Base-by-base conservation (phyloP, 2,797 vertebrate genomes). In the Artibeus lituratus region DNA sequence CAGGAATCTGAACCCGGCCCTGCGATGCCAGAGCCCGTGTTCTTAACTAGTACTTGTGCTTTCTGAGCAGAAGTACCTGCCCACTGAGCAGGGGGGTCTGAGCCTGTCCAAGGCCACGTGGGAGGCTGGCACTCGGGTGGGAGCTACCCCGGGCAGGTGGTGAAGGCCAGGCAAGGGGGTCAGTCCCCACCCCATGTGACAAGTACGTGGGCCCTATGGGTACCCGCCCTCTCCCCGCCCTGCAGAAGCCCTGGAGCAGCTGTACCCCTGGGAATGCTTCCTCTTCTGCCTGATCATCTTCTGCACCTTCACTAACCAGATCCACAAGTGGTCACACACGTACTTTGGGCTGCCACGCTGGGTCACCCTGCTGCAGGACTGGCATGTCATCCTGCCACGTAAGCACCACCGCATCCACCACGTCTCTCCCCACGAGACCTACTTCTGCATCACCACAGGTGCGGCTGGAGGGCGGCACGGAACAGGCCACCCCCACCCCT, bases 391-490 rank as follows among this genome's bases (percentile, higher is more conserved):
- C 98, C 98, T 99, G 55, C 99, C 99, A 0, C 98, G 99, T 84
- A 99, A 99, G 97, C 99, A 99, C 98, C 99, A 99, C 97, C 99
- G 99, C 97, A 98, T 99, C 98, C 99, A 99, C 94, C 99, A 99
- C 0, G 99, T 99, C 87, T 99, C 99, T 4, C 99, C 99, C 3
- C 99, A 99, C 0, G 99, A 99, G 98, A 99, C 99, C 0, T 99
- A 99, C 98, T 99, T 99, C 98, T 99, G 99, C 98, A 99, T 99
- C 98, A 99, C 99, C 14, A 99, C 99, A 98, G 99, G 99, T 99
- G 97, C 90, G 83, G 49, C 90, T 67, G 2, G 9, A 0, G 5
- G 35, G 12, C 3, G 18, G 86, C 19, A 0, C 22, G n/a, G 37
- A 29, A 24, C 7, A n/a, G 42, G 53, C 70, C 18, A 2, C 19